Evolutionary conservation across 2,888 invertebrate genomes (phyloP), one percentile per base, ranked within the genome.

Genomic region (Lottia scabra): DNA sequence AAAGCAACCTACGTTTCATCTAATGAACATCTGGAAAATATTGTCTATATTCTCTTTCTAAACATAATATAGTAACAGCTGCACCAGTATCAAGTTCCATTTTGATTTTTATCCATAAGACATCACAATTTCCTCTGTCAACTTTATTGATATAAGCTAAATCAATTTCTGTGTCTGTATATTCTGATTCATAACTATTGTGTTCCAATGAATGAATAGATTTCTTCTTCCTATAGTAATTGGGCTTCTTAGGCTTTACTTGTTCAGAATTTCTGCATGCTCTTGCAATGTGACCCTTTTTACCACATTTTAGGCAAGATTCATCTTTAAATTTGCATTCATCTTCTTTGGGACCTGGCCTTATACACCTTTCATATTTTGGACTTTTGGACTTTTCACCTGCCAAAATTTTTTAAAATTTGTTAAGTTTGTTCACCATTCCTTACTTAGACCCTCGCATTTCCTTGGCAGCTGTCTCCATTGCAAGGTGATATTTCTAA

Each of bases 131-230:
- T 48, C 16, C 48, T 48, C 19, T 48, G 48, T 48, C 48, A 19
- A 48, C 48, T 48, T 48, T 48, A 48, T 48, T 48, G 48, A 48
- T 48, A 48, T 48, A 48, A 48, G 48, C 48, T 48, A 48, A 48
- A 48, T 48, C 48, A 48, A 48, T 48, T n/a, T 48, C 48, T 16
- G 6, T 48, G 48, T 48, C 48, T 30, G 30, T 30, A 19, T 48
- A 8, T n/a, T 48, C 48, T 48, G 30, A 30, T 30, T 30, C 30
- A 30, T 30, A 30, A 30, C 30, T 30, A 30, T 30, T 30, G 30
- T 30, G n/a, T n/a, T n/a, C 30, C 30, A 30, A 30, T 30, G 30
- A 30, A 30, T 30, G 30, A 30, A 30, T 30, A 30, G 3, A 30
- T 30, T 30, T 30, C 2, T 30, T 30, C 30, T 30, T 30, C 2